Base-by-base conservation (phyloP, 1,140 invertebrate species). In the Psilanteris sp. region DNA sequence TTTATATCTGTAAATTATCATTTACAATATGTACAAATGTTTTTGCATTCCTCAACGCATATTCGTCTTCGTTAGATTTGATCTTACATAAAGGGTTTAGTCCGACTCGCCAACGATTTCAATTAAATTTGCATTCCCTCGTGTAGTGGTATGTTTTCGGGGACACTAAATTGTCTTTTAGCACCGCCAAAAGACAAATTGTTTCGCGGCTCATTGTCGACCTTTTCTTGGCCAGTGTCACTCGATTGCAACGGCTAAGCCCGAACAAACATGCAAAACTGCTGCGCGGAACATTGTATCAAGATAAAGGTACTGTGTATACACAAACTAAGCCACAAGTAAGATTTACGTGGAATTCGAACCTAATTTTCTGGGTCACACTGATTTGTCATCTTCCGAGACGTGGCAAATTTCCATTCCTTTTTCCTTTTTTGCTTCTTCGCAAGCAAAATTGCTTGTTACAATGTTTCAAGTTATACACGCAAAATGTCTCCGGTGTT, bases 241-340 rank as follows among this genome's bases (percentile, higher is more conserved):
- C n/a, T 22, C 32, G 14, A 62, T 72, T 20, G 37, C 10, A 29
- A 15, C 41, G 1, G 39, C 24, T 14, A 15, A 26, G 36, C 41
- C 61, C 44, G 54, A 59, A n/a, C 44, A 79, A 77, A 77, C 71
- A 75, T 72, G 71, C 55, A 70, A 75, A 74, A 77, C 62, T 79
- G 67, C 74, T 72, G 43, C 43, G 41, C 37, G 39, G 54, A 71
- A 61, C 59, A 70, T 62, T 59, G 64, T 52, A 50, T 57, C 27
- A 34, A 52, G 73, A 70, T 70, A 66, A 68, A 67, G 67, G 67
- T 61, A 48, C 64, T 73, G 68, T 79, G 76, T 79, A 79, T 72
- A 74, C 67, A 41, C 46, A 43, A 41, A 70, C 41, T 61, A 66
- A 66, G 52, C 70, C 66, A 32, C 9, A 4, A 27, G 43, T 32